These are phyloP conservation scores for Spea bombifrons DNA, from an alignment of 2,113 vertebrate species.

Conservation along the genomic window DNA sequence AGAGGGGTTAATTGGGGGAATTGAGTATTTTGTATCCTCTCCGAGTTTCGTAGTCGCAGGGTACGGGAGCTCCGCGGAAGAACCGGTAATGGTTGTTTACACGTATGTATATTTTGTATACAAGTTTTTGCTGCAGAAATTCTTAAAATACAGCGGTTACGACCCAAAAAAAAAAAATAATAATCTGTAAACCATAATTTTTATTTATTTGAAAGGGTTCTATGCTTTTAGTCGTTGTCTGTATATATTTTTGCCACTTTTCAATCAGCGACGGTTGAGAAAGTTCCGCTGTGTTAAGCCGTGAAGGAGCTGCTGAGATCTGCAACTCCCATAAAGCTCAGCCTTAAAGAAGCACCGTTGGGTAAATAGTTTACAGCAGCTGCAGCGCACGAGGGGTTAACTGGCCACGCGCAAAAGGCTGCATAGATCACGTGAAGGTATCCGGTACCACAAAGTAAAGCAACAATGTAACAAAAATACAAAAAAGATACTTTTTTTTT, in stretches of 20 bases:
- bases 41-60: too few species aligned
- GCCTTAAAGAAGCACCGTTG: too few species aligned
- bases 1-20: background rate
- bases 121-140: constrained; percentile 41
- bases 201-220: constrained; percentile 90
- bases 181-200: constrained; percentile 78
- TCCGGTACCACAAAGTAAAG: too few species aligned
- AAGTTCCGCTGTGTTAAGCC: constrained; percentile 57
- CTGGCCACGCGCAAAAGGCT: too few species aligned
- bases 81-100: constrained; percentile 58
- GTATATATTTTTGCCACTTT: constrained; percentile 74
- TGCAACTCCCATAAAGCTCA: too few species aligned
- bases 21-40: too few species aligned
- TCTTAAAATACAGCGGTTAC: background rate
- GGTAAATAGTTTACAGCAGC: too few species aligned
- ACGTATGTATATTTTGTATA: constrained; percentile 77
- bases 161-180: constrained; percentile 18
- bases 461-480: too few species aligned
- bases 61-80: background rate
- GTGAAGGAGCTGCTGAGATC: too few species aligned
- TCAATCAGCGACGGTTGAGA: constrained; percentile 66
- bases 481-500: too few species aligned
- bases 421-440: too few species aligned
- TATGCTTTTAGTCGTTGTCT: constrained; percentile 78
- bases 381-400: too few species aligned